These are phyloP conservation scores for Idaea biselata DNA, from an alignment of 2,888 invertebrate genomes.

Conservation along the genomic window DNA sequence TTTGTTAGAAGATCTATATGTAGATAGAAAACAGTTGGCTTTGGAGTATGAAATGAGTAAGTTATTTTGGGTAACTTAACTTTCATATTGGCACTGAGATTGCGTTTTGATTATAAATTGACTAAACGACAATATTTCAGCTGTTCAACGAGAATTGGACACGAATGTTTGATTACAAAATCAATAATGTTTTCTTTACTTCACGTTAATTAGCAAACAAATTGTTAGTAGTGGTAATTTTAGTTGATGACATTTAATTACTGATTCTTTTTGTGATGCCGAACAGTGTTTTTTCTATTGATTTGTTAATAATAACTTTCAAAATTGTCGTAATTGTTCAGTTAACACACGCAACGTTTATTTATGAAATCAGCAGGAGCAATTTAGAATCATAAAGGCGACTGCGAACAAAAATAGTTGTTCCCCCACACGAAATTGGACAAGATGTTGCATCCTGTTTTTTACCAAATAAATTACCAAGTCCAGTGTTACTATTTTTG, in stretches of 20 bases:
- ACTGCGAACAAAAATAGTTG: slow-evolving; percentile 58
- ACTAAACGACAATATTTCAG: too few relatives aligned
- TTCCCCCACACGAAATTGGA: slow-evolving; percentile 57
- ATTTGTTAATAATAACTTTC: background rate
- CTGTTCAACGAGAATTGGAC: too few relatives aligned
- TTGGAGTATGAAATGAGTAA: background rate
- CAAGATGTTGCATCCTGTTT: slow-evolving; percentile 21
- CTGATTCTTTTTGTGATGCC: background rate
- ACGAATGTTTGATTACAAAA: too few relatives aligned
- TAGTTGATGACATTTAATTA: background rate
- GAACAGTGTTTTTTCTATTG: background rate
- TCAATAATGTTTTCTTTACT: too few relatives aligned
- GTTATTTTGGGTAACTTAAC: too few relatives aligned
- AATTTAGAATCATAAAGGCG: slow-evolving; percentile 60
- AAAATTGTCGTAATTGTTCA: background rate
- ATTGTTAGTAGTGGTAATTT: background rate
- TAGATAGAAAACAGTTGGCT: background rate
- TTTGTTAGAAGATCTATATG: background rate
- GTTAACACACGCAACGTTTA: slow-evolving; percentile 30
- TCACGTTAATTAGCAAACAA: too few relatives aligned
- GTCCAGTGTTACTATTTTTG: slow-evolving; percentile 11
- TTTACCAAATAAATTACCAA: slow-evolving; percentile 7
- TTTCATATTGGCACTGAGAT: too few relatives aligned
- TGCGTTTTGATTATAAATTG: too few relatives aligned
- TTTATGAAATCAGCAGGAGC: slow-evolving; percentile 55